Base-by-base conservation (phyloP, 2,113 vertebrate genomes). In the Paedocypris sp. region DNA sequence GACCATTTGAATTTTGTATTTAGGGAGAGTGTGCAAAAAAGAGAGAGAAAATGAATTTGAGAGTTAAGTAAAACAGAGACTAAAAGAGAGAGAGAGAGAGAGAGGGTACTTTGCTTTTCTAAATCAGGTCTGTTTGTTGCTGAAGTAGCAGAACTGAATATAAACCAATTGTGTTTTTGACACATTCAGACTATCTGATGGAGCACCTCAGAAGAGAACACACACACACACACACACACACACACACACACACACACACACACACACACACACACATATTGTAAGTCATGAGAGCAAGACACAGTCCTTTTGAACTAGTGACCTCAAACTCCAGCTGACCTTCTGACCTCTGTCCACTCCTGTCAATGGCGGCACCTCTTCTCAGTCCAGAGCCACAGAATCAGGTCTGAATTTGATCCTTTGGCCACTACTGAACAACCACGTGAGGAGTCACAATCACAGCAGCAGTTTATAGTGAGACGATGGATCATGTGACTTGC, bases 121-220 rank as follows among this genome's bases (percentile, higher is more conserved):
- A 70, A 78, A 83, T 78, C 82, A 77, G 71, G 76, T 60, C 54
- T 49, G 71, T 49, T 59, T 68, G 74, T 33, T 80, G 81, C 83
- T 82, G 81, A 86, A 61, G 51, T 75, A 79, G 79, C 81, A 75
- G 53, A 72, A 58, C 64, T 48, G 59, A 67, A 74, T 61, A 74
- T 73, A 63, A 73, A 69, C 67, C 80, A 74, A 82, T 79, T 80
- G 80, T 80, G 62, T 65, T 75, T 23, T 28, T 83, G 83, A 85
- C 81, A 81, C 67, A 71, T 76, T 76, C 64, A 67, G 73, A 73
- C 66, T 1, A 54, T 33, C 71, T 83, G 83, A 84, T 84, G 64
- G 78, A 85, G 79, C 68, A 80, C 78, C 64, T 9, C 56, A 42
- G 54, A 53, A 60, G 59, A 33, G 31, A 42, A 66, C 2, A 53